Base-by-base conservation (phyloP, 2,888 invertebrate genomes). In the Drosophila percnosoma region DNA sequence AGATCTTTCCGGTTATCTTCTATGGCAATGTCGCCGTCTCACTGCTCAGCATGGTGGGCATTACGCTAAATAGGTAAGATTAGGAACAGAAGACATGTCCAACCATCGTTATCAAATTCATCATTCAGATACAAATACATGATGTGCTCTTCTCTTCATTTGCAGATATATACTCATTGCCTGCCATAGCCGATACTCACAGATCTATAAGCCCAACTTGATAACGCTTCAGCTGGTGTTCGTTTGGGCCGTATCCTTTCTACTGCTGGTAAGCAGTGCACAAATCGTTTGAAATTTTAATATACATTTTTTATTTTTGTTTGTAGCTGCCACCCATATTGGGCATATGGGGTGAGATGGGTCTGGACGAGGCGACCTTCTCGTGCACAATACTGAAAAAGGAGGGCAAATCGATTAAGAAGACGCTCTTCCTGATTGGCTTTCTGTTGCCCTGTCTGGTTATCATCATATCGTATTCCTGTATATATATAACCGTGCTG, bases 11-110 rank as follows among this genome's bases (percentile, higher is more conserved):
- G 0, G 96, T 98, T 81, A 95, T 98, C 82, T 97, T 98, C 93
- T 98, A 98, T 91, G 97, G 97, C 69, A 98, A 98, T 92, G 97
- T 97, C 60, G 97, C 97, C 0, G 97, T 97, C 5, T 97, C 97
- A 0, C 93, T 98, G 42, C 94, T 97, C 74, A 97, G 97, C 89
- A 97, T 98, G 97, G 97, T 97, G 60, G 97, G 97, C 79, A 97
- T 98, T 79, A 97, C 97, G 36, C 93, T 98, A 69, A 98, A 97
- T 93, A 96, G 97, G 97, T 97, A 90, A n/a, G 57, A 15, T 54
- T 49, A 4, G 21, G 21, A 24, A 45, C 21, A 21, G 21, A 45
- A 7, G 13, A 13, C 45, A 21, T 13, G 13, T 21, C 21, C 10
- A 36, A 18, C 36, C 18, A 38, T 18, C 38, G 18, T 38, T 38